Base-by-base conservation (phyloP, 2,113 vertebrate species). In the Excalfactoria chinensis region DNA sequence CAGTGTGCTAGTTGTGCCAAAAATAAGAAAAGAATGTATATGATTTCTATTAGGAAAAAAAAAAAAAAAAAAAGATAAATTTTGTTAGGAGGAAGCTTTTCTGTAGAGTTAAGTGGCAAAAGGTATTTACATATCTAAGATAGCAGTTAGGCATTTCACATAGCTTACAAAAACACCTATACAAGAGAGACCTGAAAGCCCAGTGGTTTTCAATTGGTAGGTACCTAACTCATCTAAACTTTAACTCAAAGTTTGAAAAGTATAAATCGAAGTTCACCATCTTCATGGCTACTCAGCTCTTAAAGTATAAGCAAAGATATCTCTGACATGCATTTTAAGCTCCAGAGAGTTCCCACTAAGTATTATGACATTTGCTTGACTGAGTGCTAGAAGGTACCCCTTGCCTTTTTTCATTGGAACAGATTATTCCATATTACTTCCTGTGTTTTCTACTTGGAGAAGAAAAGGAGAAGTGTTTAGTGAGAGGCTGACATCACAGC, bases 401-500 rank as follows among this genome's bases (percentile, higher is more conserved):
- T n/a, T 3, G 2, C 3, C 13, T 46, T 48, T 7, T 28, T 14
- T 3, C n/a, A 41, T 10, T 46, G 60, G 25, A 35, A 43, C 26
- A 28, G 21, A 9, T 1, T 23, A 2, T 28, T 22, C 15, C 0
- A 2, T 21, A 9, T 49, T 30, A 3, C 10, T 59, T 34, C 2
- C 20, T 8, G 7, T 23, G 25, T 3, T 35, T n/a, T 7, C 0
- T 16, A 3, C 55, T 19, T 30, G 51, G 8, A 9, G 11, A 5
- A 13, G 34, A 22, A 21, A 11, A 10, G 2, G 28, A 9, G 19
- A 28, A 19, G 55, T 2, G 44, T 14, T 62, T 4, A 2, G 40
- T 3, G 49, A 41, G 48, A 63, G 70, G 32, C 9, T 9, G 17
- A 0, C 0, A 1, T 26, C 3, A 1, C 23, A 49, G 46, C 41